Base-by-base conservation (phyloP, 2,888 invertebrate genomes). In the Tenthredo livida region DNA sequence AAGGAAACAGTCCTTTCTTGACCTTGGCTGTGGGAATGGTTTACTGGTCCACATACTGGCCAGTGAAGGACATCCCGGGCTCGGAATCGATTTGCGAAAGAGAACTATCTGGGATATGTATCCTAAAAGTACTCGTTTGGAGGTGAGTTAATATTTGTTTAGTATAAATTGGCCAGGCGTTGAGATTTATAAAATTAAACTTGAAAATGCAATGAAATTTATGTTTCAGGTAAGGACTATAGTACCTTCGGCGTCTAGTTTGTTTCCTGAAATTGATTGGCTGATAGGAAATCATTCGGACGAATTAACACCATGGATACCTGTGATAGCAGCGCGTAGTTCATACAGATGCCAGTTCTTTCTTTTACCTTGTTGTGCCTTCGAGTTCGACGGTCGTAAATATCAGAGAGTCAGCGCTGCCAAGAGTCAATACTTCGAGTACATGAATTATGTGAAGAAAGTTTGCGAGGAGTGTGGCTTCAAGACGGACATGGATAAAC, bases 281-380 rank as follows among this genome's bases (percentile, higher is more conserved):
- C 94, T 99, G 82, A 98, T 99, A 92, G 99, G 99, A 83, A 99
- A 99, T 94, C 99, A 99, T 94, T 98, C 99, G 17, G 99, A 99
- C 94, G 99, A 99, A 93, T 94, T 99, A n/a, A 99, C 99, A 10
- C 99, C 99, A 0, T 99, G 99, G 99, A 96, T 99, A 90, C 98
- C 99, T 29, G 96, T 99, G 0, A 96, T 99, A 89, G 97, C 99
- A 40, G 96, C 98, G 0, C 95, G 95, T 85, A 97, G 97, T 94
- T 97, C 97, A 0, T 95, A 95, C 84, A 94, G 94, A 43, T 96
- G 97, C 85, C 96, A 96, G 85, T 98, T 97, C 91, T 99, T 99
- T 92, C 94, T 99, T 1, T 94, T 99, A 17, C 99, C 99, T 0
- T 99, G 99, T 92, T 99, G 99, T 93, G 96, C 97, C 0, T 98